phyloP scores from a whole-genome alignment of 2,888 invertebrate species.

The Cheilosia vulpina region DNA sequence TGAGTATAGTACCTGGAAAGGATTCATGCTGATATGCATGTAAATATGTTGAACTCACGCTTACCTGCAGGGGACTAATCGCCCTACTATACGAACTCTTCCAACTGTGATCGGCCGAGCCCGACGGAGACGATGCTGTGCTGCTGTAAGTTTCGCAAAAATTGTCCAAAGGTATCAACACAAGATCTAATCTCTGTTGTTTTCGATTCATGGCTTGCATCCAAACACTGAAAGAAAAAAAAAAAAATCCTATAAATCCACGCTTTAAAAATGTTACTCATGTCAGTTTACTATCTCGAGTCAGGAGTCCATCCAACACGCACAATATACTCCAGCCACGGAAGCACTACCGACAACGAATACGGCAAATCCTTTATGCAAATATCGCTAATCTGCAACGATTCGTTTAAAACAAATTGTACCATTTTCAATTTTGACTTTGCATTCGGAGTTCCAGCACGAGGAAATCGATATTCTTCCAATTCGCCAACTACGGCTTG shows the following conservation, averaged over 20 bases:
- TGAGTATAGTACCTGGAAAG: constrained; percentile 82
- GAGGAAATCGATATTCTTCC: constrained; percentile 93
- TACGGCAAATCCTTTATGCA: constrained; percentile 90
- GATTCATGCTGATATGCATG: constrained; percentile 28
- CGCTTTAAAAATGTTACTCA: background rate
- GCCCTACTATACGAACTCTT: constrained; percentile 82
- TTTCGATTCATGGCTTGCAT: constrained; percentile 94
- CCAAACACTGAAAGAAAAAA: constrained; percentile 89
- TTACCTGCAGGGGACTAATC: constrained; percentile 81
- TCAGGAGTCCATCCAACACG: constrained; percentile 98
- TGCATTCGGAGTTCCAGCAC: constrained; percentile 95
- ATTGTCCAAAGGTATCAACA: constrained; percentile 91
- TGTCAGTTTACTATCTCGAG: constrained; percentile 90
- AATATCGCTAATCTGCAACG: constrained; percentile 89
- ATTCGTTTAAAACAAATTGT: constrained; percentile 87
- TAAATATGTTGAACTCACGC: background rate
- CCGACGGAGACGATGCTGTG: constrained; percentile 83
- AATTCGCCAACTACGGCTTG: constrained; percentile 91
- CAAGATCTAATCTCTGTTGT: constrained; percentile 93
- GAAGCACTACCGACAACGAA: constrained; percentile 91
- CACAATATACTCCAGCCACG: constrained; percentile 97
- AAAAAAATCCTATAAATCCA: background rate
- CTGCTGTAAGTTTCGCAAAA: constrained; percentile 86
- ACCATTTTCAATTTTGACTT: constrained; percentile 94
- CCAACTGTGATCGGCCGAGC: constrained; percentile 82